phyloP scores from a whole-genome alignment of 2,888 invertebrate species.

The Phengaris alcon region DNA sequence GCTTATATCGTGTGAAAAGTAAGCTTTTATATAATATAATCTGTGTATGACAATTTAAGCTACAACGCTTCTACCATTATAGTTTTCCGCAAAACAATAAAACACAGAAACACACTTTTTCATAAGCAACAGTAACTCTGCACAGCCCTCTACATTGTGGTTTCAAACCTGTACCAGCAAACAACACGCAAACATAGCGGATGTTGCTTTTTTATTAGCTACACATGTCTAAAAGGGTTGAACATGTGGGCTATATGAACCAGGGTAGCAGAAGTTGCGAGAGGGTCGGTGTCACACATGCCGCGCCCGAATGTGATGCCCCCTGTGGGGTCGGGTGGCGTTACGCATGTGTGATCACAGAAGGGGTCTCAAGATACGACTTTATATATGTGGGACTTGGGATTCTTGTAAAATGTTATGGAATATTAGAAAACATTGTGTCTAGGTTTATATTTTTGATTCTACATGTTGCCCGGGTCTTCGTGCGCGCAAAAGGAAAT shows the following conservation, averaged over 20 bases:
- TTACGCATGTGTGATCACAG: slow-evolving; percentile 25
- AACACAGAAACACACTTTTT: not conserved
- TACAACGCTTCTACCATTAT: not conserved
- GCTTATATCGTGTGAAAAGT: too few relatives aligned
- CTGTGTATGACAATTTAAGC: too few relatives aligned
- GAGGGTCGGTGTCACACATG: slow-evolving; percentile 63
- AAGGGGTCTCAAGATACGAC: not conserved
- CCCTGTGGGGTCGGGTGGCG: slow-evolving; percentile 34
- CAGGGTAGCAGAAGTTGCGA: slow-evolving; percentile 56
- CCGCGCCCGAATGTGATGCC: slow-evolving; percentile 49
- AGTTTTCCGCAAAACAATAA: not conserved
- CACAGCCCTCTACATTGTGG: not conserved
- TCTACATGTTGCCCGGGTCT: too few relatives aligned
- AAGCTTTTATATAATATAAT: too few relatives aligned
- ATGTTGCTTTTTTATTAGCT: slow-evolving; percentile 42
- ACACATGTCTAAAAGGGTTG: slow-evolving; percentile 71
- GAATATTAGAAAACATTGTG: too few relatives aligned
- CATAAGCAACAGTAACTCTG: not conserved
- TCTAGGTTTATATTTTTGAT: too few relatives aligned
- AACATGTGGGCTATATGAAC: slow-evolving; percentile 76
- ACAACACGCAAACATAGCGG: slow-evolving; percentile 12
- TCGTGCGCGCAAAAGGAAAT: too few relatives aligned
- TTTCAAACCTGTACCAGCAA: not conserved
- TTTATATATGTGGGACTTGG: not conserved
- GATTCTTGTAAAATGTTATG: not conserved